These are phyloP conservation scores for Eclectus roratus DNA, from an alignment of 2,113 vertebrate genomes.

Conservation along the genomic window DNA sequence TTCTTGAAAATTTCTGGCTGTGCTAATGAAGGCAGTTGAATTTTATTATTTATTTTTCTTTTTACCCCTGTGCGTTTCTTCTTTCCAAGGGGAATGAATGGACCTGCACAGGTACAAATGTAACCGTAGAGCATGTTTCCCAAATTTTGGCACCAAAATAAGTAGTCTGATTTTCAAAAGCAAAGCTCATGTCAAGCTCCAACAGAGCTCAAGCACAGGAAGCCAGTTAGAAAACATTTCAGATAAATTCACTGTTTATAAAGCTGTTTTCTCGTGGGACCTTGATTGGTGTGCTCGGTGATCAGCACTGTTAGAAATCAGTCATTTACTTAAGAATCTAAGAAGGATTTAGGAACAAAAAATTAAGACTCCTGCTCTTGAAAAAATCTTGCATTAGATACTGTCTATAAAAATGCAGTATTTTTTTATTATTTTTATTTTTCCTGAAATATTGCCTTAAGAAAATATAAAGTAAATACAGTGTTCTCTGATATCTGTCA, in stretches of 20 bases:
- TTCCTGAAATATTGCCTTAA: neutral
- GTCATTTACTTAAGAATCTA: neutral
- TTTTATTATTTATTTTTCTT: neutral
- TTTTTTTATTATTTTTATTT: neutral
- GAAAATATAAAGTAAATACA: neutral
- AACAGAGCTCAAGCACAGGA: neutral
- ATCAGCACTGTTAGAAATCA: neutral
- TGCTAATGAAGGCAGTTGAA: neutral
- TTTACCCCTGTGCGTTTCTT: neutral
- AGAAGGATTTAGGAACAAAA: neutral
- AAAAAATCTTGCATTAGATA: neutral
- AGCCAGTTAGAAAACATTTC: neutral
- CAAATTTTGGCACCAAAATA: neutral
- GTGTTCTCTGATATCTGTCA: neutral
- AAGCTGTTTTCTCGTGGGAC: neutral
- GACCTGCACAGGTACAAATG: neutral
- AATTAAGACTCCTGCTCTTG: neutral
- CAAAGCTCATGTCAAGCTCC: neutral
- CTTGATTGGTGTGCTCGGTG: fast-evolving
- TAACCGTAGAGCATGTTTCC: neutral
- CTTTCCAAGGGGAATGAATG: neutral
- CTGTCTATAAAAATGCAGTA: neutral
- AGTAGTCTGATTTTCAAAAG: neutral
- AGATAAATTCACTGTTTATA: neutral
- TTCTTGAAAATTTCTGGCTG: neutral